These are phyloP conservation scores for Atrichornis clamosus DNA, from an alignment of 2,113 vertebrate species.

Conservation along the genomic window DNA sequence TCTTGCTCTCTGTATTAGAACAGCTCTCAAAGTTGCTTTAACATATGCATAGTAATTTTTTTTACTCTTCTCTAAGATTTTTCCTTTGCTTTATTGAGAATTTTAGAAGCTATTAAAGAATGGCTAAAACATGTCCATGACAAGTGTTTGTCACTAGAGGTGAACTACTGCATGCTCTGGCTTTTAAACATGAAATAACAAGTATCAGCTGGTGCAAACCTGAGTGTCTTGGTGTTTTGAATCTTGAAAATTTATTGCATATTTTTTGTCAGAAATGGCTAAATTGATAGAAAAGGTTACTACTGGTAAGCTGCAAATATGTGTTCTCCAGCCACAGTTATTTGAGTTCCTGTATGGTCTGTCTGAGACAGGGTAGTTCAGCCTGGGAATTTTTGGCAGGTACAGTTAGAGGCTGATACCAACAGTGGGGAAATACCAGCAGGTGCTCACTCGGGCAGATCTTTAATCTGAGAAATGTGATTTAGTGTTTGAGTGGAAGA, in stretches of 20 bases:
- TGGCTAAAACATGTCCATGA: neutral
- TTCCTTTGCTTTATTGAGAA: neutral
- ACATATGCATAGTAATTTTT: no score
- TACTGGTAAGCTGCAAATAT: neutral
- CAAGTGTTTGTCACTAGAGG: neutral
- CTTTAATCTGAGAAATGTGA: neutral
- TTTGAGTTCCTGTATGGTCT: neutral
- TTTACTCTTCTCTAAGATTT: neutral
- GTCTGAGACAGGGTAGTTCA: neutral
- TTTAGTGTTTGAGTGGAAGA: neutral
- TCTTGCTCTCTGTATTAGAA: neutral
- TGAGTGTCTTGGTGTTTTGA: neutral
- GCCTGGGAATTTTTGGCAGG: neutral
- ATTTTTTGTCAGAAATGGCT: neutral
- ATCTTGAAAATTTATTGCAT: neutral
- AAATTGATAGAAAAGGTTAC: neutral
- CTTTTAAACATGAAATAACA: neutral
- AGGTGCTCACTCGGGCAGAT: neutral
- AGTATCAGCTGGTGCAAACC: neutral
- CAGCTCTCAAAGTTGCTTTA: neutral
- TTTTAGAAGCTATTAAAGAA: neutral
- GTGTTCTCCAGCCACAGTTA: fast-evolving
- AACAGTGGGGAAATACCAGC: neutral
- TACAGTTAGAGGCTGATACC: neutral
- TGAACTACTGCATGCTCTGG: neutral